Base-by-base conservation (phyloP, 1,140 invertebrate species). In the Trichomalopsis sarcophagae region DNA sequence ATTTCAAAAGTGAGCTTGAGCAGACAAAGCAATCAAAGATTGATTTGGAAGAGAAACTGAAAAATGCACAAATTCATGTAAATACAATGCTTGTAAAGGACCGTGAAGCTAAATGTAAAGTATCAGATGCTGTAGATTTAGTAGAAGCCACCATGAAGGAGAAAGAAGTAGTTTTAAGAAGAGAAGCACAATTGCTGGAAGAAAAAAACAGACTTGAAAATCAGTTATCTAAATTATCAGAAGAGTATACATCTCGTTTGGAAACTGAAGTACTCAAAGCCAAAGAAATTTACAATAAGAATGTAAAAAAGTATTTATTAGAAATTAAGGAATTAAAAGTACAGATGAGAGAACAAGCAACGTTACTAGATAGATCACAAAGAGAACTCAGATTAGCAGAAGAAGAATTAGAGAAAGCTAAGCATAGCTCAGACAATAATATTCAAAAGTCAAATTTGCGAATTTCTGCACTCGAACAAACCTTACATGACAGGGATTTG, bases 331-430 rank as follows among this genome's bases (percentile, higher is more conserved):
- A 92, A 78, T 77, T 93, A 7, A 93, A 92, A 86, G 27, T 90
- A 6, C 90, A 92, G 81, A 89, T 94, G 13, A 88, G 88, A 33
- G 89, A 93, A 2, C 92, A 92, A 69, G 77, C 50, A n/a, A 90
- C 82, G 0, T 40, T 89, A 5, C 69, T 89, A 3, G 90, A 93
- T 79, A 86, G 90, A 78, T 69, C 87, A 1, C 89, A 93, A 82
- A 94, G 94, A 81, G 94, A 95, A 86, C 93, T 89, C 62, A 92
- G 92, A 91, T 88, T 95, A 71, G 87, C 94, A 0, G 92, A 94
- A 89, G 92, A 94, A 77, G 91, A 94, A 77, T 89, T 95, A 33
- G 92, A 94, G 33, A 94, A 90, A 86, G 88, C 91, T 47, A 85
- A 91, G 50, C 91, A 93, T 74, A 89, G 91, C 77, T 92, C 92